Base-by-base conservation (phyloP, 2,888 invertebrate species). In the Dione juno region DNA sequence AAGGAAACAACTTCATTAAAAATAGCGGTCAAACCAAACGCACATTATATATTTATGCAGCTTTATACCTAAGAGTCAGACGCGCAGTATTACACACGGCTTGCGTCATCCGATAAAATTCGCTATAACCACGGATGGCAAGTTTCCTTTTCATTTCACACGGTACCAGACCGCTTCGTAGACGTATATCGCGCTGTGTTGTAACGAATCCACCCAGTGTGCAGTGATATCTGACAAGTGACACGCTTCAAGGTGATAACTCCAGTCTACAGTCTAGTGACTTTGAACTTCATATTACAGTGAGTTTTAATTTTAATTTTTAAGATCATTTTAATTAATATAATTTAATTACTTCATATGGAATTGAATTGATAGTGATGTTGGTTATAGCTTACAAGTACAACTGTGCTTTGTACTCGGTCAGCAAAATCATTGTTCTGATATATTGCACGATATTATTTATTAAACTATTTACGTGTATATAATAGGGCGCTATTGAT, bases 71-170 rank as follows among this genome's bases (percentile, higher is more conserved):
- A n/a, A n/a, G n/a, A n/a, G n/a, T 40, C 16, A 37, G 37, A 40
- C 57, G 37, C 40, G 57, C 54, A 57, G n/a, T 61, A 45, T 43
- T 45, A 61, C 61, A 45, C 16, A 61, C 37, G 50, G 37, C 11
- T 43, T 57, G 13, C 45, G 43, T 43, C 45, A 37, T 57, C 57
- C 41, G 37, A 35, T 40, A 28, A 66, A 53, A n/a, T 28, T 67
- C 57, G 66, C 28, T 40, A 66, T 57, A 57, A 11, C 45, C 35
- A 67, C 45, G 28, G 16, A 14, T 35, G 35, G 66, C 57, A 64
- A 69, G 63, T 69, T 69, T 50, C 70, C 67, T 72, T 70, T 67
- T 67, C 40, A 28, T 57, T 69, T 19, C 50, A 50, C 50, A 50
- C 48, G 50, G 40, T 50, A 64, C 50, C 3, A 9, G 19, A 16